Percentiles rank a stretch among this genome's conserved stretches.
Conservation (phyloP, 2,113 vertebrate genomes). For the Eubucco bourcierii region DNA sequence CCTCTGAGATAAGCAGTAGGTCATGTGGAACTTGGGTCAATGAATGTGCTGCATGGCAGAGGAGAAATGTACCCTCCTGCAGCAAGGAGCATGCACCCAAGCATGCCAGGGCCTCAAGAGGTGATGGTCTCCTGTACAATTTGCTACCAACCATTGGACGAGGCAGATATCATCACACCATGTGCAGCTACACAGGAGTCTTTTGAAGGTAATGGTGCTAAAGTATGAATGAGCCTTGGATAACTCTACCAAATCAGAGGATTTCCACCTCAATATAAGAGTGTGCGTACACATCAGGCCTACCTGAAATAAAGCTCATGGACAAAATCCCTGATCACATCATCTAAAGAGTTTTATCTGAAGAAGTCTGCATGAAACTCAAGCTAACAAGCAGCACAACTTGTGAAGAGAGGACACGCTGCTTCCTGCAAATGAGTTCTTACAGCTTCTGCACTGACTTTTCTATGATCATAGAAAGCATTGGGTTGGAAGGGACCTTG, state of each 20-base stretch:
- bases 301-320: not conserved
- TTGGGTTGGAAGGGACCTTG: no score
- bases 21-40: not conserved
- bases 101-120: rapidly evolving
- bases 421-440: not conserved
- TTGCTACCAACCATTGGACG: not conserved
- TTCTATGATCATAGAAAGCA: not conserved
- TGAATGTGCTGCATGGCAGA: no score
- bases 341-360: not conserved
- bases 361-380: not conserved
- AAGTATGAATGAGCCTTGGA: not conserved
- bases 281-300: not conserved
- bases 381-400: not conserved
- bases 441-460: not conserved
- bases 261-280: not conserved
- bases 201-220: not conserved
- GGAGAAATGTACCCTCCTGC: not conserved
- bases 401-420: not conserved
- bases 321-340: not conserved
- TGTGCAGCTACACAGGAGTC: not conserved
- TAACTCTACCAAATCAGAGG: not conserved
- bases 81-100: not conserved
- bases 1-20: rapidly evolving
- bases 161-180: not conserved
- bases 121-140: rapidly evolving